These are phyloP conservation scores for Patella pellucida DNA, from an alignment of 2,888 invertebrate genomes.

Conservation along the genomic window DNA sequence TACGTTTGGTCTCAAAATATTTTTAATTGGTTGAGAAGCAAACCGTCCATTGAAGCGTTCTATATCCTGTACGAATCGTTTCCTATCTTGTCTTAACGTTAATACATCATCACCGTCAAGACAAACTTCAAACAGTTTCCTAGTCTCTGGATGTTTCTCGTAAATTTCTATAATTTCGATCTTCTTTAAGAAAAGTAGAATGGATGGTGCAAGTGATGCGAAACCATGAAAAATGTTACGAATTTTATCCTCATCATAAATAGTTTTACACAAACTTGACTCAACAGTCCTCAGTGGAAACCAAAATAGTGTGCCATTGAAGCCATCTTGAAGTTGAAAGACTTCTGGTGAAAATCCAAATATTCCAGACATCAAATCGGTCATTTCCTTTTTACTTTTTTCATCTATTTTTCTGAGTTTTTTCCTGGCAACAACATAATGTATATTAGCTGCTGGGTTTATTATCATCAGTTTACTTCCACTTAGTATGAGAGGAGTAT, in stretches of 20 bases:
- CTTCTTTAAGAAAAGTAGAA: conserved; percentile 60
- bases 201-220: conserved; percentile 50
- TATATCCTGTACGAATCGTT: conserved; percentile 12
- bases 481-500: conserved; percentile 60
- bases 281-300: conserved; percentile 57
- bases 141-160: too few relatives aligned
- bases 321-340: conserved; percentile 33
- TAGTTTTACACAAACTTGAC: conserved; percentile 52
- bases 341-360: conserved; percentile 44
- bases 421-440: not conserved
- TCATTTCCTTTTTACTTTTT: conserved; percentile 14
- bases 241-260: conserved; percentile 48
- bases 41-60: conserved; percentile 14
- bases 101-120: not conserved
- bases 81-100: conserved; percentile 8
- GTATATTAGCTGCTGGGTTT: conserved; percentile 47
- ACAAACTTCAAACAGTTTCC: too few relatives aligned
- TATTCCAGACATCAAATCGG: conserved; percentile 43
- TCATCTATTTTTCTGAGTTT: conserved; percentile 3
- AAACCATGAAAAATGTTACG: conserved; percentile 50
- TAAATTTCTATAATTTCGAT: conserved; percentile 51
- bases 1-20: conserved; percentile 10
- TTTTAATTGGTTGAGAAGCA: conserved; percentile 12
- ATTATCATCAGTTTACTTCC: conserved; percentile 53
- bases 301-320: conserved; percentile 61